phyloP scores from a whole-genome alignment of 2,113 vertebrate genomes.

The Ariopsis seemanni region DNA sequence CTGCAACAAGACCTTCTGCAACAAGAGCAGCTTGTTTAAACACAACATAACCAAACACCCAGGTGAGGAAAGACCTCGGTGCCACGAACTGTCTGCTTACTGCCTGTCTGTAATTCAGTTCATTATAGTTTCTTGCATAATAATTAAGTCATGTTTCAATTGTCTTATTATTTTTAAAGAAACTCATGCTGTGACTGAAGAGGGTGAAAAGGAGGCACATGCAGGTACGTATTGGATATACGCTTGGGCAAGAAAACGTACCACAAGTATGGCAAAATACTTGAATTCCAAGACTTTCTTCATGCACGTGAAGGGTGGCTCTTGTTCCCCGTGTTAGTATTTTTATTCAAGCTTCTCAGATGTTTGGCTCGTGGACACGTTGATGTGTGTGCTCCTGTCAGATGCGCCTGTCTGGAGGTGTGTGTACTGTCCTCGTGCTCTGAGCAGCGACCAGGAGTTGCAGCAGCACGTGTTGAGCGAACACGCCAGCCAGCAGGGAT shows the following conservation, averaged over 20 bases:
- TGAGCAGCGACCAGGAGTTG: constrained; percentile 72
- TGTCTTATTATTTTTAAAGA: neutral
- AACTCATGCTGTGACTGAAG: neutral
- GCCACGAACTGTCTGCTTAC: neutral
- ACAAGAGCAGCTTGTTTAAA: constrained; percentile 71
- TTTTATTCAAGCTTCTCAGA: neutral
- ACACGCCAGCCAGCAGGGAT: constrained; percentile 67
- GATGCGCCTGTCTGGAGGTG: constrained; percentile 58
- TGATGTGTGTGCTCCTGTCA: neutral
- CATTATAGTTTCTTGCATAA: neutral
- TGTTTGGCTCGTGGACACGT: neutral
- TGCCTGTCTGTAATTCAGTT: neutral
- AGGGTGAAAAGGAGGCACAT: neutral
- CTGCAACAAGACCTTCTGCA: constrained; percentile 83
- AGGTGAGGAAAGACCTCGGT: constrained; percentile 65
- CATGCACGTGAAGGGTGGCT: neutral
- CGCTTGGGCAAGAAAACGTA: no score
- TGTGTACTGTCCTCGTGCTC: constrained; percentile 67
- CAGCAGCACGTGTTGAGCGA: constrained; percentile 74
- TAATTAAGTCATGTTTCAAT: no score
- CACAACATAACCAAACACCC: constrained; percentile 78
- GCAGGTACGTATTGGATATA: constrained; percentile 1
- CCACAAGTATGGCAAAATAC: no score
- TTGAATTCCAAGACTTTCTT: neutral
- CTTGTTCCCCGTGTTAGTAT: neutral